Percentiles rank a stretch among this genome's conserved stretches.
Conservation (phyloP, 2,113 vertebrate genomes). For the Cepphus grylle region DNA sequence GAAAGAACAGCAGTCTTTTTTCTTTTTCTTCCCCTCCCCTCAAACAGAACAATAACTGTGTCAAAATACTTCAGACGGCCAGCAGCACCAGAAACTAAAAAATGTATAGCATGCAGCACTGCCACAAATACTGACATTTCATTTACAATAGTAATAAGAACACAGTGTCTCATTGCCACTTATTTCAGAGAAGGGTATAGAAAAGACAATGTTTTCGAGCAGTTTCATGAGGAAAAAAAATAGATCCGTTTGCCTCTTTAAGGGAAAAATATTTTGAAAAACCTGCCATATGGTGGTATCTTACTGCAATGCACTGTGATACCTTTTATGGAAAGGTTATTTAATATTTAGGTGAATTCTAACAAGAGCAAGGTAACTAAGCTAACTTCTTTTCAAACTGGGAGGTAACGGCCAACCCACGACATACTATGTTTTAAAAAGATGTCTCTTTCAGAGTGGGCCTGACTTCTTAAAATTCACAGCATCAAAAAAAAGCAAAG, state of each 20-base stretch:
- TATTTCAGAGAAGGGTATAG: neutral
- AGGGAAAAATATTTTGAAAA: neutral
- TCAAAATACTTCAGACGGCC: neutral
- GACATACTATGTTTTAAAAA: neutral
- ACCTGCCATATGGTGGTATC: neutral
- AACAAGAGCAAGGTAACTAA: neutral
- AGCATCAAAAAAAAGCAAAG: neutral
- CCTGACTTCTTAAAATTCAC: neutral
- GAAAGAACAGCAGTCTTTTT: neutral
- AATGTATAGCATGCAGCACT: neutral
- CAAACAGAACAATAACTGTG: neutral
- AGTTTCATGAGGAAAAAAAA: neutral
- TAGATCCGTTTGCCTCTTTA: neutral
- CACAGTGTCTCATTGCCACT: accelerated
- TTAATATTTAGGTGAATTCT: neutral
- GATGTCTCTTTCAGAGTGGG: neutral
- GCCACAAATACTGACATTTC: neutral
- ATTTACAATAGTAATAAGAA: neutral
- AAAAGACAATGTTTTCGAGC: neutral
- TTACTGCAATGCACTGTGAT: neutral
- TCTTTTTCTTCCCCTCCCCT: accelerated
- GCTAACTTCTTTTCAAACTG: neutral
- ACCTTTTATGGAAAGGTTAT: neutral
- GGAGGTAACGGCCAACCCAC: neutral
- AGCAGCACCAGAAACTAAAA: neutral